Evolutionary conservation across 2,113 vertebrate species (phyloP), one percentile per base, ranked within the genome.

Genomic region (Varanus salvator): DNA sequence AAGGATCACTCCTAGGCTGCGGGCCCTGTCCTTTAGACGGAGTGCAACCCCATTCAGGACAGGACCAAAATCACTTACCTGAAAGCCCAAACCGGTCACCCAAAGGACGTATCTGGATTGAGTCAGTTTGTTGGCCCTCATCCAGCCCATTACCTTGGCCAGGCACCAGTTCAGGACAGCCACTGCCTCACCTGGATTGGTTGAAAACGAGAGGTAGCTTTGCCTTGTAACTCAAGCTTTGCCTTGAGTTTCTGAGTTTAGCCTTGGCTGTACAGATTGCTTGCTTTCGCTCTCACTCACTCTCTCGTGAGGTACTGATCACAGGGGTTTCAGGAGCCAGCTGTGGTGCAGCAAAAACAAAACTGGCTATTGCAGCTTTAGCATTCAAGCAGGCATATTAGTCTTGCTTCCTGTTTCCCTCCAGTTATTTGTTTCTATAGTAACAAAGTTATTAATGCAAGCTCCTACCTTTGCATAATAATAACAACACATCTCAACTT

Each of bases 301-400:
- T 57, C 23, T 9, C 27, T 54, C 8, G 19, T 14, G 50, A 80
- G 48, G 68, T 71, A 27, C 64, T 31, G 54, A 23, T 38, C 52
- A 44, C 38, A 3, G 38, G 38, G 38, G 38, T 44, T 44, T 15
- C 72, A 69, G n/a, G 14, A 80, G 25, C 38, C 29, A 80, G n/a
- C 17, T 38, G 27, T 88, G n/a, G 66, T 23, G 25, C 5, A 80
- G 44, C 69, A 52, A 72, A 82, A 81, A 60, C 80, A 64, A 38
- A 88, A 57, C 66, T 21, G 78, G 74, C 48, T 54, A 14, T 4
- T 23, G 23, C 7, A 50, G 44, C 0, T 27, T 38, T 87, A 17
- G 80, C 8, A 0, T 69, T 0, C 0, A 2, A 44, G 87, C 38
- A 89, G 74, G 84, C 0, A 0, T 6, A 0, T 80, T 0, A 0